Percentiles rank a stretch among this genome's conserved stretches.
phyloP scores from a whole-genome alignment of 2,113 vertebrate genomes.

The Psittacara wagleri region DNA sequence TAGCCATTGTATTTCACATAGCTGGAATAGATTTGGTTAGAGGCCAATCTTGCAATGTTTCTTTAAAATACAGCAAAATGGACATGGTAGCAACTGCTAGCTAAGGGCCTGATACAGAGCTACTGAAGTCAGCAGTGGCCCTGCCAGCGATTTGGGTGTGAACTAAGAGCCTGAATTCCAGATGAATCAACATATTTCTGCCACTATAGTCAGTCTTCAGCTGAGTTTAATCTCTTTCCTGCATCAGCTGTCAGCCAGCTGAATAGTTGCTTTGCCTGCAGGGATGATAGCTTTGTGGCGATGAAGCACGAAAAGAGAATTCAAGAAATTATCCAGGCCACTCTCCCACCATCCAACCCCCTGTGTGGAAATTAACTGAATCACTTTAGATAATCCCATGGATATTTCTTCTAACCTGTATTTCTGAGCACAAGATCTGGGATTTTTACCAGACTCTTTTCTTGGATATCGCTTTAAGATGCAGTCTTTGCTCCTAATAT shows the following conservation, averaged over 20 bases:
- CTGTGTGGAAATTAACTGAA: neutral
- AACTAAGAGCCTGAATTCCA: constrained; percentile 6
- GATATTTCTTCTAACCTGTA: neutral
- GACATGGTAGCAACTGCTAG: neutral
- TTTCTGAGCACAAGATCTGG: neutral
- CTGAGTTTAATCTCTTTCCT: neutral
- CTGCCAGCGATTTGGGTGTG: neutral
- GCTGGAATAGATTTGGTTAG: neutral
- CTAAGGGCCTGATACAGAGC: neutral
- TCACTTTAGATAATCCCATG: neutral
- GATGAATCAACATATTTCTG: neutral
- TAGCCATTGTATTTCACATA: neutral
- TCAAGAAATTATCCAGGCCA: neutral
- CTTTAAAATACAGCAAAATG: neutral
- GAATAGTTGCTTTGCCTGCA: neutral
- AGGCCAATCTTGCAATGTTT: neutral
- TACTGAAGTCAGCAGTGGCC: neutral
- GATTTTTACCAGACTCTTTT: neutral
- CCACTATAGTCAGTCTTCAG: neutral
- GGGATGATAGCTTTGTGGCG: neutral
- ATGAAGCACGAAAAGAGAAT: neutral
- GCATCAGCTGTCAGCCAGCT: constrained; percentile 37
- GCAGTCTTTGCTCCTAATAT: neutral
- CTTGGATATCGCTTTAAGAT: neutral
- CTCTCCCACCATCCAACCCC: neutral